Percentiles rank a stretch among this genome's conserved stretches.
These are phyloP conservation scores for Ptiloglossa arizonensis DNA, from an alignment of 1,140 invertebrate genomes.

Conservation along the genomic window DNA sequence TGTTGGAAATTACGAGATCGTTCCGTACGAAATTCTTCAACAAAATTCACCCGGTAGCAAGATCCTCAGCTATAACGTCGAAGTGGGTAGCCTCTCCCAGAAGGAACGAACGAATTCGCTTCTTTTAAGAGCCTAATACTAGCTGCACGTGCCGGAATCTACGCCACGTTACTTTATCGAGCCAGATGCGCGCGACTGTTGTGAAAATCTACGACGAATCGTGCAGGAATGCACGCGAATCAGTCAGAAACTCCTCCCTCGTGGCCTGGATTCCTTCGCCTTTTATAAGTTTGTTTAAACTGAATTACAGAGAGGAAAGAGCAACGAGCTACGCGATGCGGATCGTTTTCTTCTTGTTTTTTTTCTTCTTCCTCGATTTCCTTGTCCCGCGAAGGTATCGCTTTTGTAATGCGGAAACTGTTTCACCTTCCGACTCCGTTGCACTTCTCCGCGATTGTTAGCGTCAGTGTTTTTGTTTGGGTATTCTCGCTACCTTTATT, in stretches of 20 bases:
- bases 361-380: background rate
- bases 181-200: background rate
- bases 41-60: no score
- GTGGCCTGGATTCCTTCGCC: conserved; percentile 13
- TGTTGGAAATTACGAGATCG: no score
- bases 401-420: conserved; percentile 20
- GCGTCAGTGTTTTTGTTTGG: background rate
- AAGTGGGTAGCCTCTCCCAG: background rate
- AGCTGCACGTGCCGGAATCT: conserved; percentile 14
- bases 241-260: background rate
- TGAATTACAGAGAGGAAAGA: conserved; percentile 1
- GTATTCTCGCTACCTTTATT: background rate
- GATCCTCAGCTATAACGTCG: no score
- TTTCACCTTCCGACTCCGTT: conserved; percentile 8
- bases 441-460: conserved; percentile 15
- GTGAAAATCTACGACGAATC: conserved; percentile 1
- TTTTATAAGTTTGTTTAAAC: conserved; percentile 44
- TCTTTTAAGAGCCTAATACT: background rate
- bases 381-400: background rate
- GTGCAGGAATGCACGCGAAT: conserved; percentile 17
- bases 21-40: no score
- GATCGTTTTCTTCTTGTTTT: background rate
- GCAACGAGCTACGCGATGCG: background rate
- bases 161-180: conserved; percentile 8
- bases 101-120: background rate